phyloP scores from a whole-genome alignment of 2,113 vertebrate species.

The Phainopepla nitens region DNA sequence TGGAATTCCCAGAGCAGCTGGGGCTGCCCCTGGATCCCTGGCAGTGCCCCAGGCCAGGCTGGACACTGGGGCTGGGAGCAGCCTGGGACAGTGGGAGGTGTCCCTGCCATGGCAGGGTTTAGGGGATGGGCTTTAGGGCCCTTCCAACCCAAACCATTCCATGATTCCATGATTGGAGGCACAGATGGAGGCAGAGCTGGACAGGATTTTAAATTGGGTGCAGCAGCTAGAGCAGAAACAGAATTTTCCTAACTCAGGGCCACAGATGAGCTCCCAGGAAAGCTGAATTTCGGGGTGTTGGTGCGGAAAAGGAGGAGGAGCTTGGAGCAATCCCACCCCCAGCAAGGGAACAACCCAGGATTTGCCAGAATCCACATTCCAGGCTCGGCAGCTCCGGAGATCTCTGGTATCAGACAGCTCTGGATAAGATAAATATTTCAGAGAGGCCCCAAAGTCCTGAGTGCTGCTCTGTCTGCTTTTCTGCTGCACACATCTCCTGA shows the following conservation, averaged over 20 bases:
- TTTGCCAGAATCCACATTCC: not conserved
- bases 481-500: not conserved
- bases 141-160: no score
- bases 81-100: not conserved
- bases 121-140: accelerated
- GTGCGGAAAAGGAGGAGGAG: not conserved
- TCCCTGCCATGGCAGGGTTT: not conserved
- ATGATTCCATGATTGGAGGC: not conserved
- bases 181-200: accelerated
- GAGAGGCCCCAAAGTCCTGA: not conserved
- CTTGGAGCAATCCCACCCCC: not conserved
- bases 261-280: not conserved
- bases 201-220: not conserved
- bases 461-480: not conserved
- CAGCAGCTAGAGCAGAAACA: not conserved
- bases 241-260: not conserved
- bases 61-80: not conserved
- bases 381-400: not conserved
- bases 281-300: not conserved
- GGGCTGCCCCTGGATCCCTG: not conserved
- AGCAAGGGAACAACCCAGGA: not conserved
- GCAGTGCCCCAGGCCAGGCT: not conserved
- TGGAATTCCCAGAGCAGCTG: not conserved
- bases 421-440: not conserved
- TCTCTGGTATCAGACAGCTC: not conserved